Base-by-base conservation (phyloP, 1,140 invertebrate genomes). In the Thaumatotibia leucotreta region DNA sequence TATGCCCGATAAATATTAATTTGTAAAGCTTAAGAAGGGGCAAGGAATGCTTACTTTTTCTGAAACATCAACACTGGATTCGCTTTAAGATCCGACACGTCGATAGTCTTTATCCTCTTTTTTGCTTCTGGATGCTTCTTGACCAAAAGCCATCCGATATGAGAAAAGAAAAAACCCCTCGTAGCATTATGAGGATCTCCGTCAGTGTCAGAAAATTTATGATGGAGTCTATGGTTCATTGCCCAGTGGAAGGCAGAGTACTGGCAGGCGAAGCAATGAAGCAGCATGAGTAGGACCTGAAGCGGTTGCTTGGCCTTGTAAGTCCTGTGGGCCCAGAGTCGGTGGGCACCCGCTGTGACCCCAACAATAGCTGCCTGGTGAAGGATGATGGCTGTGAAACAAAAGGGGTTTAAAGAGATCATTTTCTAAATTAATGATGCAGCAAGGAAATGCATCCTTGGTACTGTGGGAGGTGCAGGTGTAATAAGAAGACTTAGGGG, bases 241-340 rank as follows among this genome's bases (percentile, higher is more conserved):
- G 88, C 83, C 92, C 92, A 92, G 31, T 72, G 66, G n/a, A 73
- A 68, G 23, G 68, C 73, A 17, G 66, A 68, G 54, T 69, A 63
- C 92, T 97, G 95, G 61, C 95, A 93, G 23, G 96, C 93, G 64
- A 96, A 92, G 10, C 94, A 95, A 73, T 97, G 94, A 29, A 95
- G 89, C 23, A 95, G 71, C 4, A 94, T 91, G 20, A 97, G 88
- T 32, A 97, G 74, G 6, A 96, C 74, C 72, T 94, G 89, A 14
- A 97, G 80, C 0, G 95, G 96, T 84, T 94, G 92, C 76, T 92
- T 95, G 0, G 96, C 96, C 87, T 97, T 97, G 91, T 96, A 97
- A 0, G 96, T 92, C 69, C 94, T 91, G 82, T 97, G 96, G n/a
- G 95, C 93, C 96, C 96, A 97, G 29, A 97, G 89, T 66, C 96